Evolutionary conservation across 92 coral and sea anemone genomes (phyloP), one percentile per base, ranked within the genome.

Genomic region (Epizoanthus fatuus): DNA sequence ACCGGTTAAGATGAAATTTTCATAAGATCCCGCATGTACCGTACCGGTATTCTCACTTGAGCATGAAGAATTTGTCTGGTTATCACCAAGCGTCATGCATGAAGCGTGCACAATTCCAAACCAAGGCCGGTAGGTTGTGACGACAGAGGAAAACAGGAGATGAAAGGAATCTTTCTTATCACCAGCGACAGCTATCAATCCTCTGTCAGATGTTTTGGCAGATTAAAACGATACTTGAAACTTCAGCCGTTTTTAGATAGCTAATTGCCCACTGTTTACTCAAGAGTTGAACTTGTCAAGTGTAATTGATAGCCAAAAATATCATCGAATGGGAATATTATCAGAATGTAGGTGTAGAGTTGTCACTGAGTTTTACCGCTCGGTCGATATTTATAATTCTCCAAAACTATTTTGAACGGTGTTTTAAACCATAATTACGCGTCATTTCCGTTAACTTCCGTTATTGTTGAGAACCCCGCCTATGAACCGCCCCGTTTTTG

Each of bases 131-230:
- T 62, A 56, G 4, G 11, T 40, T 39, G 70, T 60, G 82, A 77
- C 82, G 82, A 77, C 65, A 77, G 82, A 59, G 82, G 71, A 75
- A 59, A 56, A 77, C 7, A 7, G 76, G 51, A 40, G 79, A 64
- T 59, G 67, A 51, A 67, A 70, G 66, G 84, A 60, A 80, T 87
- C 76, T 69, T 38, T 69, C 77, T 66, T 65, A 77, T 49, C 74
- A 22, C 58, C 70, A 49, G 60, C 58, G 63, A 63, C 35, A 55
- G 60, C 57, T 47, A 73, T 82, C 87, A 82, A 38, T 29, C 55
- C 42, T 2, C 32, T 67, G 74, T 89, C 89, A 89, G 52, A 38
- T 62, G 56, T 42, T 60, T 77, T 58, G 57, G 17, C 70, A 77
- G 55, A 77, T 60, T 76, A 44, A 59, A 59, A 11, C 81, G 69